Percentiles rank a stretch among this genome's conserved stretches.
Conservation (phyloP, 2,888 invertebrate genomes). For the Anticlea derivata region DNA sequence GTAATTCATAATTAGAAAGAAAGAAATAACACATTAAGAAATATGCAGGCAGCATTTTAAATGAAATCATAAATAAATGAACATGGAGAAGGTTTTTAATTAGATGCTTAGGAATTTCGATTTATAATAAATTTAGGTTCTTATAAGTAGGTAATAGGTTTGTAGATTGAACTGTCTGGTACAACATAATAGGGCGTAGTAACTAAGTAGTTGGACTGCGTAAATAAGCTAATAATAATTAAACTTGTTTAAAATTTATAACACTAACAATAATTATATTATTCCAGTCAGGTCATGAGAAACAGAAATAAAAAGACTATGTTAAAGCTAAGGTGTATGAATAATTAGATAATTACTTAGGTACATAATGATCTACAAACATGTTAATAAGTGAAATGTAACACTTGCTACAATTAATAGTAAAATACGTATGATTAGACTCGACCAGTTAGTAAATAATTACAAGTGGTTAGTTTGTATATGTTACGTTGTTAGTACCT, state of each 20-base stretch:
- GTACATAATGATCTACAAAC: slow-evolving; percentile 1
- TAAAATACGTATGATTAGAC: not conserved
- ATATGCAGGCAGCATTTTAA: slow-evolving; percentile 2
- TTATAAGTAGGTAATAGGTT: not conserved
- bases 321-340: slow-evolving; percentile 15
- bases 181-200: not conserved
- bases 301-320: slow-evolving; percentile 5
- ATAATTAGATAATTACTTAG: slow-evolving; percentile 7
- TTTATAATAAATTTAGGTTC: slow-evolving; percentile 1
- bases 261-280: not conserved
- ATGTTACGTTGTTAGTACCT: slow-evolving; percentile 42
- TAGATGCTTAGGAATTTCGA: slow-evolving; percentile 1
- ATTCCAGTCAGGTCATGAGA: slow-evolving; percentile 10
- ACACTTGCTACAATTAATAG: slow-evolving; percentile 5
- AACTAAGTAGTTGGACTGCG: no score
- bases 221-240: no score
- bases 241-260: not conserved
- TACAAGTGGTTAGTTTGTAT: slow-evolving; percentile 17
- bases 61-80: slow-evolving; percentile 4
- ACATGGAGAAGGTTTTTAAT: slow-evolving; percentile 8
- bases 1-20: slow-evolving; percentile 7
- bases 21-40: slow-evolving; percentile 3
- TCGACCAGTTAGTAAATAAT: slow-evolving; percentile 12
- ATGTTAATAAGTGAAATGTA: slow-evolving; percentile 23
- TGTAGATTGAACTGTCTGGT: not conserved